phyloP scores from a whole-genome alignment of 2,888 invertebrate genomes.

The Stenchaetothrips biformis region DNA sequence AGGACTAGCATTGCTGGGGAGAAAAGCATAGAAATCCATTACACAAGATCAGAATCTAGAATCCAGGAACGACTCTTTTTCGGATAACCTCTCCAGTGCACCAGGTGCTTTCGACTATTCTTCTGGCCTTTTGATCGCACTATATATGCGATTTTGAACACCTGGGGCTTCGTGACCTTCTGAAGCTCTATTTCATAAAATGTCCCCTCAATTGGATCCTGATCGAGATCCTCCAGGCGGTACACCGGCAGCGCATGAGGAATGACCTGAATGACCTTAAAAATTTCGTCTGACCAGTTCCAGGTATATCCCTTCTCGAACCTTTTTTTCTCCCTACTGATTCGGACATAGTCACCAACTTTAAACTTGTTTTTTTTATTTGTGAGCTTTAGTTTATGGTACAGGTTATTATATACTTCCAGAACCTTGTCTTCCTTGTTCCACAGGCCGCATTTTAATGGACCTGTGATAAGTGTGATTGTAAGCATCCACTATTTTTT shows the following conservation, averaged over 20 bases:
- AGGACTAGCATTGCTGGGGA: no score
- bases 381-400: not conserved
- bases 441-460: constrained; percentile 36
- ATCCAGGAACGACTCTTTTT: constrained; percentile 38
- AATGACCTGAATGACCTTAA: constrained; percentile 37
- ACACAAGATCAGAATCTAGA: not conserved
- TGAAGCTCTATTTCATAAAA: constrained; percentile 39
- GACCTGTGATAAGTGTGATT: constrained; percentile 37
- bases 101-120: constrained; percentile 34
- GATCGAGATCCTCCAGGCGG: constrained; percentile 36
- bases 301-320: constrained; percentile 38
- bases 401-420: constrained; percentile 24
- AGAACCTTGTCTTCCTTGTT: constrained; percentile 31
- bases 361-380: constrained; percentile 5
- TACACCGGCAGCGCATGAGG: constrained; percentile 36
- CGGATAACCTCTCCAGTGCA: constrained; percentile 40
- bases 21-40: no score
- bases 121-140: constrained; percentile 33
- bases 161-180: constrained; percentile 31
- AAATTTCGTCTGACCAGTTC: constrained; percentile 39
- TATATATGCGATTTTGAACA: constrained; percentile 38
- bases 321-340: constrained; percentile 35
- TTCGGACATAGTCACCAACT: constrained; percentile 30
- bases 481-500: constrained; percentile 38
- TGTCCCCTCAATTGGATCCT: constrained; percentile 37